Conservation (phyloP, 2,797 vertebrate genomes). For the Uromys caudimaculatus region DNA sequence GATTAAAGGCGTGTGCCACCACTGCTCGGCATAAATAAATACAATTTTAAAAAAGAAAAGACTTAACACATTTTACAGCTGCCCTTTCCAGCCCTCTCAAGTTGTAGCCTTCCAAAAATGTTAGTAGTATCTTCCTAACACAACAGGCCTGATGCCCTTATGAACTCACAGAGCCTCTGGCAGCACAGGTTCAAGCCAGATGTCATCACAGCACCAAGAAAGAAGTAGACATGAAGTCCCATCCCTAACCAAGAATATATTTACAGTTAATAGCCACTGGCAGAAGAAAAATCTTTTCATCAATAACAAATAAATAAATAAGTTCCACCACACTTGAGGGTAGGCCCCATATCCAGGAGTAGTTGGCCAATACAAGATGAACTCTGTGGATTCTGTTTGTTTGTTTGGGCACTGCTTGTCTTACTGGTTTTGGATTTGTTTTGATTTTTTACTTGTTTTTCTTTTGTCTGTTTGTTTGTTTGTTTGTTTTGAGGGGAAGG, state of each 20-base stretch:
- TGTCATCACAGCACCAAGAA: background rate
- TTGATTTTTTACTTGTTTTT: background rate
- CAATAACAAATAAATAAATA: background rate
- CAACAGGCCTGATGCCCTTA: background rate
- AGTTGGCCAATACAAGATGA: background rate
- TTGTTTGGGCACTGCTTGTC: background rate
- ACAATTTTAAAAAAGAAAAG: background rate
- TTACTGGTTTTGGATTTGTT: background rate
- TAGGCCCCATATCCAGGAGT: background rate
- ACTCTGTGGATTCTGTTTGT: background rate
- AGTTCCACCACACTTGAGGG: background rate
- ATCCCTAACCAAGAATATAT: background rate
- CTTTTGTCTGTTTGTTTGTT: background rate
- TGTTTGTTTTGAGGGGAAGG: background rate
- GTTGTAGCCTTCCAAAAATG: background rate
- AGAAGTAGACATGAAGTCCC: background rate
- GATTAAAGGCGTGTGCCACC: too few relatives aligned
- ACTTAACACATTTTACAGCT: background rate
- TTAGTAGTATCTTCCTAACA: background rate
- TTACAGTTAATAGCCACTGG: background rate
- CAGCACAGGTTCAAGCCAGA: background rate
- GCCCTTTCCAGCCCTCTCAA: background rate
- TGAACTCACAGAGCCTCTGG: background rate
- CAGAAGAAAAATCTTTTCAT: background rate
- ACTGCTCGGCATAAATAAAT: too few relatives aligned